Evolutionary conservation across 2,888 invertebrate genomes (phyloP).

Genomic region (Neuroscelio doddi): DNA sequence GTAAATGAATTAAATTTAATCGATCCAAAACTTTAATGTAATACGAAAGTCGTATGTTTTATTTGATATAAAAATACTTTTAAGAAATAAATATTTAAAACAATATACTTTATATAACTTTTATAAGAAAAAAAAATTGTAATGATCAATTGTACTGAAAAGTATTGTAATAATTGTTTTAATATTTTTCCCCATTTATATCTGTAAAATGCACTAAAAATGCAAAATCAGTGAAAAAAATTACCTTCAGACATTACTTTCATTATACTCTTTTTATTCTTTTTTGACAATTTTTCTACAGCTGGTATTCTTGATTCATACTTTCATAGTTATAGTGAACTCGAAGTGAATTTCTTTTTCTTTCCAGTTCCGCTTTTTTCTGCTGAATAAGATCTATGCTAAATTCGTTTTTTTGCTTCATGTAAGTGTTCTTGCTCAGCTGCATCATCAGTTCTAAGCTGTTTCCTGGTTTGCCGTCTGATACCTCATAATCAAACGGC

Average conservation of each 20-base stretch:
- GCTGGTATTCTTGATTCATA: not conserved
- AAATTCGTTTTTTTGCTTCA: not conserved
- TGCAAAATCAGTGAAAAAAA: too few species aligned
- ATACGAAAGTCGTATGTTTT: constrained; percentile 6
- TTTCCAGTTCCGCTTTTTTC: not conserved
- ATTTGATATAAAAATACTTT: too few species aligned
- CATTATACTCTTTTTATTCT: constrained; percentile 4
- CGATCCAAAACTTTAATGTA: not conserved
- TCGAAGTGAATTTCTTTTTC: not conserved
- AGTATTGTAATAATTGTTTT: too few species aligned
- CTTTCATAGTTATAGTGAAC: constrained; percentile 7
- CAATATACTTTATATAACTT: too few species aligned
- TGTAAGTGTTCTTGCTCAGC: not conserved
- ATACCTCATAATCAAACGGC: not conserved
- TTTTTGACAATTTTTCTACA: not conserved
- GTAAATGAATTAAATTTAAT: not conserved
- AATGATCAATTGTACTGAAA: too few species aligned
- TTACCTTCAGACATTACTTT: not conserved
- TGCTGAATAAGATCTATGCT: not conserved
- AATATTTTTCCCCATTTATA: too few species aligned
- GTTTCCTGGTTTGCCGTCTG: not conserved
- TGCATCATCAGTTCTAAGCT: not conserved
- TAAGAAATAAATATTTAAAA: too few species aligned
- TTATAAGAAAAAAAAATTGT: too few species aligned
- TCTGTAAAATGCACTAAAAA: too few species aligned